Evolutionary conservation across 1,140 invertebrate genomes (phyloP).

Genomic region (Phthorimaea operculella): DNA sequence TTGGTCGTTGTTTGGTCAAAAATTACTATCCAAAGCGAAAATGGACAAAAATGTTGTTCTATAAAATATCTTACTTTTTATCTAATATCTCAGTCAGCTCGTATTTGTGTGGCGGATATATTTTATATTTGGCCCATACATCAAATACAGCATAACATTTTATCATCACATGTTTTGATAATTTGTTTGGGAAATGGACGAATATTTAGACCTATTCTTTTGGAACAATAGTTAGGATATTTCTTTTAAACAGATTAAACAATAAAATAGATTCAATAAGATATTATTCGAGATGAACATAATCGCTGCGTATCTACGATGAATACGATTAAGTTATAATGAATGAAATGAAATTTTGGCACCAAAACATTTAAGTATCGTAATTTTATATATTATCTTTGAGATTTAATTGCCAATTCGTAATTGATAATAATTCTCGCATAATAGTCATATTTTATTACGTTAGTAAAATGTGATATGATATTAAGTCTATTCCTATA

Average conservation of each 20-base stretch:
- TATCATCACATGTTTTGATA: too few species aligned
- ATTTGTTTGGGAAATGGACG: too few species aligned
- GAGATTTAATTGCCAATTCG: not conserved
- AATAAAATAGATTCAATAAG: not conserved
- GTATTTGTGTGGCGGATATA: too few species aligned
- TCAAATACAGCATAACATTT: too few species aligned
- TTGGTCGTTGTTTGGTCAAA: not conserved
- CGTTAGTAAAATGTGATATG: not conserved
- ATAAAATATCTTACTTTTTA: not conserved
- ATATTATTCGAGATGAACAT: conserved; percentile 1
- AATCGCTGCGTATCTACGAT: not conserved
- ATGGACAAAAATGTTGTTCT: not conserved
- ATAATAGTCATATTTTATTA: not conserved
- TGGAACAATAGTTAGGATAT: too few species aligned
- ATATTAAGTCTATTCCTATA: not conserved
- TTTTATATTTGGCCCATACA: too few species aligned
- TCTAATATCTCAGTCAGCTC: not conserved
- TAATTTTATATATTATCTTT: too few species aligned
- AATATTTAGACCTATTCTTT: too few species aligned
- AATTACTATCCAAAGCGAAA: not conserved
- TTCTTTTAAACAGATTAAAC: not conserved
- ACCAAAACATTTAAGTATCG: not conserved
- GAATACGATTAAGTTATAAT: not conserved
- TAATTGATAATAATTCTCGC: not conserved
- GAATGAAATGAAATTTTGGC: not conserved